Evolutionary conservation across 1,140 invertebrate species (phyloP), one percentile per base, ranked within the genome.

Genomic region (Plutomurus gul): DNA sequence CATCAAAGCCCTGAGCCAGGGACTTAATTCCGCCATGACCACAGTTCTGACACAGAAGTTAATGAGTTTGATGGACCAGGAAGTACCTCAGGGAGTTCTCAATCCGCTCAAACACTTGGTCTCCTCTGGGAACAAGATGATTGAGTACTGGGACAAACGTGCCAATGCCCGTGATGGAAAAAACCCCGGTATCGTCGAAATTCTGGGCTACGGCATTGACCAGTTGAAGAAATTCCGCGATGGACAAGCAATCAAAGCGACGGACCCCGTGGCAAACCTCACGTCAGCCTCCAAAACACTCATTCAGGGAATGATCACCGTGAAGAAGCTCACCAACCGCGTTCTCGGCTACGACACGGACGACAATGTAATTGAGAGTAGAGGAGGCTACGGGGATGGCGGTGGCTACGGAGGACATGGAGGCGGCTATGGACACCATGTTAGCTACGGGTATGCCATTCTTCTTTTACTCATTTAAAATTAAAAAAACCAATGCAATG

Each of bases 91-190:
- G 10, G 73, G 81, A 27, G 47, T 84, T 18, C 49, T 84, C 7
- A 79, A 73, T n/a, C 83, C 83, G 1, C 16, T 84, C 25, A 82
- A 79, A 39, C 83, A 84, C 40, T 43, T 84, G 10, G 83, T 84
- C 1, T 80, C 83, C 4, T 84, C 83, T 7, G 83, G 83, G 33
- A 82, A 84, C 16, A 74, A 75, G 22, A 84, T 84, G 83, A 76
- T 84, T 4, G 83, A 82, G 30, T 84, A 81, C 49, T 84, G 83
- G 83, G 83, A 84, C 43, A 78, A 82, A 30, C 25, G 77, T 49
- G 60, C 74, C 3, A 78, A 43, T 36, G 79, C 81, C 11, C 65
- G 83, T 40, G 83, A 84, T 70, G 81, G 83, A 36, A 82, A 84
- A 46, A 70, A 25, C 8, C 75, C 79, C 8, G 81, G 81, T 2